phyloP scores from a whole-genome alignment of 2,797 vertebrate species.

The Bradypus variegatus region DNA sequence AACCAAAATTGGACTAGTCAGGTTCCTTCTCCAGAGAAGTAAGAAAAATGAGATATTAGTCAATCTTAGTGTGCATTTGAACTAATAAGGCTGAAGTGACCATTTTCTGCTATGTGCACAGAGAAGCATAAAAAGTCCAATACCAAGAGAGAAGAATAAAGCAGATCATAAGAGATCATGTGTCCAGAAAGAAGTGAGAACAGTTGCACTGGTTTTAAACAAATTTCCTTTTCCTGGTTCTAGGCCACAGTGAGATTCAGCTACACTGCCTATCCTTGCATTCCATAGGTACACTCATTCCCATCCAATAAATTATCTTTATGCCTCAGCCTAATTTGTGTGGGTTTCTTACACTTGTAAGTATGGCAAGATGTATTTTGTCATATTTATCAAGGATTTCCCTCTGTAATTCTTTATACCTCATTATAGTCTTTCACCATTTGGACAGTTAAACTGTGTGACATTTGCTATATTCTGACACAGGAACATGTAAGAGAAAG shows the following conservation, averaged over 20 bases:
- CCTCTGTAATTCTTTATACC: neutral
- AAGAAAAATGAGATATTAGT: neutral
- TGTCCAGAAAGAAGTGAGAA: neutral
- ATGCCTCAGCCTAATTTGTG: neutral
- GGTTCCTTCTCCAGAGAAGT: neutral
- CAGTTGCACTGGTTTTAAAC: neutral
- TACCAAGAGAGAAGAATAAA: slow-evolving; percentile 2
- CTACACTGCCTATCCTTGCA: neutral
- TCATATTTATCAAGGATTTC: neutral
- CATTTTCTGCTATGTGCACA: neutral
- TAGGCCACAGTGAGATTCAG: neutral
- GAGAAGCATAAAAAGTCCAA: neutral
- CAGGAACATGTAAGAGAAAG: neutral
- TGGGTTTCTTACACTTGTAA: neutral
- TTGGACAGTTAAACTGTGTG: neutral
- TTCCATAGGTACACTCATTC: neutral
- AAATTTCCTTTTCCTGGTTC: neutral
- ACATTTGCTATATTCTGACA: neutral
- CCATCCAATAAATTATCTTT: neutral
- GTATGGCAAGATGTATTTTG: neutral
- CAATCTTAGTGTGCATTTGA: neutral
- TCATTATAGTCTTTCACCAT: neutral
- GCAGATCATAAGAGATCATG: neutral
- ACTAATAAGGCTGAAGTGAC: neutral
- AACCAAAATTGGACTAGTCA: neutral